Conservation (phyloP, 2,888 invertebrate species). For the Octodonta nipae region DNA sequence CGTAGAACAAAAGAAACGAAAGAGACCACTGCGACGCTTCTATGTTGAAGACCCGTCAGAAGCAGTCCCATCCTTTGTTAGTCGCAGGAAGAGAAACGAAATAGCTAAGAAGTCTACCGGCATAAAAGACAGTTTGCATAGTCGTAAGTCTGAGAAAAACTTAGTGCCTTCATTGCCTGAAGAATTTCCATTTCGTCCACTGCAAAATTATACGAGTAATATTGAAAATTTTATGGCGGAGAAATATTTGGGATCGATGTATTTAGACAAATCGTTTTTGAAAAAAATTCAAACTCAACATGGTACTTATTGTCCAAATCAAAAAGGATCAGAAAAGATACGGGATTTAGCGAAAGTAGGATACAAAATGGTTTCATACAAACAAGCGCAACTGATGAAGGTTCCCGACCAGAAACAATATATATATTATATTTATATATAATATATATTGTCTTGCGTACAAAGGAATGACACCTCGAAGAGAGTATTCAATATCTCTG, state of each 20-base stretch:
- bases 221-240: constrained; percentile 33
- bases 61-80: no score
- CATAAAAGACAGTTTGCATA: neutral
- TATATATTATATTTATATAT: no score
- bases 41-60: no score
- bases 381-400: no score
- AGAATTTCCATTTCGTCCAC: constrained; percentile 14
- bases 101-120: no score
- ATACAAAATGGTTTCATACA: neutral
- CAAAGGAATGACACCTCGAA: no score
- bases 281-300: constrained; percentile 21
- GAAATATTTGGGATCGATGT: constrained; percentile 34
- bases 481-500: no score
- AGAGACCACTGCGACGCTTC: no score
- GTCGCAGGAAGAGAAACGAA: no score
- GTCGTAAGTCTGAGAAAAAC: neutral
- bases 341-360: neutral
- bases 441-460: no score
- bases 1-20: no score
- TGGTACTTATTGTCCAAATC: neutral
- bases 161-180: neutral
- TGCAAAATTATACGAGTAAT: constrained; percentile 31
- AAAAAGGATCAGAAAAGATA: neutral
- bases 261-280: constrained; percentile 34
- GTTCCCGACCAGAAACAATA: no score